phyloP scores from a whole-genome alignment of 2,113 vertebrate species.

The Malaclemys terrapin region DNA sequence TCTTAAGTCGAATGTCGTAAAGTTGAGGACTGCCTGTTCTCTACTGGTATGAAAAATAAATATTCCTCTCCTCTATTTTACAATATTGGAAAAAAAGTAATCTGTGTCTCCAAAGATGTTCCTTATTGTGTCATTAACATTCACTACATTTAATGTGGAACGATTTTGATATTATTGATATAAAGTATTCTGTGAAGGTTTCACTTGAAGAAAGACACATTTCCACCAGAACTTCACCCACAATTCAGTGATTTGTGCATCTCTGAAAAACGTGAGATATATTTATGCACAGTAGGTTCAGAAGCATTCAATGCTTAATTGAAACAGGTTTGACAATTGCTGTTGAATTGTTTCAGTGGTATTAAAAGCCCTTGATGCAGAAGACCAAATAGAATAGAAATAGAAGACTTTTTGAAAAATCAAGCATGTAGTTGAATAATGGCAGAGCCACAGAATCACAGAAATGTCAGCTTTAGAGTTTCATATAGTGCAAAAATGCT shows the following conservation, averaged over 20 bases:
- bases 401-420: conserved; percentile 57
- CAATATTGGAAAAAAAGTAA: background rate
- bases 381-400: conserved; percentile 25
- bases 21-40: background rate
- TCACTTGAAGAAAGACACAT: conserved; percentile 56
- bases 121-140: background rate
- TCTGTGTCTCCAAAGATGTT: conserved; percentile 8
- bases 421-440: conserved; percentile 27
- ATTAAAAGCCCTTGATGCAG: conserved; percentile 33
- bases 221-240: conserved; percentile 55
- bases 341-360: conserved; percentile 46
- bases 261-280: conserved; percentile 47
- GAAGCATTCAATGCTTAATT: conserved; percentile 45
- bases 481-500: conserved; percentile 28
- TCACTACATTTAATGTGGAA: conserved; percentile 32
- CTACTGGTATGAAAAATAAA: background rate
- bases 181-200: conserved; percentile 38
- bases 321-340: conserved; percentile 61
- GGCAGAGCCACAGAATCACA: background rate
- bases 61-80: background rate
- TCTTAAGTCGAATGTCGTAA: too few relatives aligned
- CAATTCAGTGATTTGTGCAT: conserved; percentile 35
- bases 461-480: conserved; percentile 33
- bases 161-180: conserved; percentile 40
- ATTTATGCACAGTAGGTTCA: conserved; percentile 56